These are phyloP conservation scores for Araneus ventricosus DNA, from an alignment of 1,140 invertebrate genomes.

Conservation along the genomic window DNA sequence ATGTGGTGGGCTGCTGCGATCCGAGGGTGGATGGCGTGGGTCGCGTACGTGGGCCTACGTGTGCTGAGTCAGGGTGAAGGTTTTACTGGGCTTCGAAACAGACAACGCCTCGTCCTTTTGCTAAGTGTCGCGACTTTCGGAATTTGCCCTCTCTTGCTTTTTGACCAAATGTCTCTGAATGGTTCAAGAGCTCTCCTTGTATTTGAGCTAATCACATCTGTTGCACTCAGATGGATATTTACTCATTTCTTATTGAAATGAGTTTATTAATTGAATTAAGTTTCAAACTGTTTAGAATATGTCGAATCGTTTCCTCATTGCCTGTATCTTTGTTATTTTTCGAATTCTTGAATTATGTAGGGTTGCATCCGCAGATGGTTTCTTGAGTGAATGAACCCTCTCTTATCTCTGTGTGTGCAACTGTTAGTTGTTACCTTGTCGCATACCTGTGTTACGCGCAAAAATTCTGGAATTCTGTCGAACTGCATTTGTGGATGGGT, in stretches of 20 bases:
- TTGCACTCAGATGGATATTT: neutral
- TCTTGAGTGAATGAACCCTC: neutral
- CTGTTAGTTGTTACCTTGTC: too few species aligned
- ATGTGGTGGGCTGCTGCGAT: constrained; percentile 34
- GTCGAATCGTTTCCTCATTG: neutral
- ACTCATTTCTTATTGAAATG: neutral
- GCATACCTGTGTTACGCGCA: too few species aligned
- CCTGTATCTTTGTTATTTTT: neutral
- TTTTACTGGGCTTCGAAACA: constrained; percentile 8
- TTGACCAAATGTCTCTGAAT: neutral
- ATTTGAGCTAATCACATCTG: neutral
- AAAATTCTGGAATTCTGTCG: too few species aligned
- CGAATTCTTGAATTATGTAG: neutral
- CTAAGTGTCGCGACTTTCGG: constrained; percentile 6
- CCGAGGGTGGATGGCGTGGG: constrained; percentile 60
- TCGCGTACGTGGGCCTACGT: neutral
- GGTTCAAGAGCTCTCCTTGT: neutral
- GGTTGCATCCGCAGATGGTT: neutral
- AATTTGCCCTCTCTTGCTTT: constrained; percentile 44
- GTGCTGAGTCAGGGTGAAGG: constrained; percentile 71
- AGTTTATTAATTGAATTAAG: too few species aligned
- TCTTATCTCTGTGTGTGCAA: too few species aligned
- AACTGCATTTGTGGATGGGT: too few species aligned
- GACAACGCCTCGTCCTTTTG: constrained; percentile 61
- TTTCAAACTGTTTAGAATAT: neutral